Evolutionary conservation across 1,140 invertebrate species (phyloP).

Genomic region (Grapholita molesta): DNA sequence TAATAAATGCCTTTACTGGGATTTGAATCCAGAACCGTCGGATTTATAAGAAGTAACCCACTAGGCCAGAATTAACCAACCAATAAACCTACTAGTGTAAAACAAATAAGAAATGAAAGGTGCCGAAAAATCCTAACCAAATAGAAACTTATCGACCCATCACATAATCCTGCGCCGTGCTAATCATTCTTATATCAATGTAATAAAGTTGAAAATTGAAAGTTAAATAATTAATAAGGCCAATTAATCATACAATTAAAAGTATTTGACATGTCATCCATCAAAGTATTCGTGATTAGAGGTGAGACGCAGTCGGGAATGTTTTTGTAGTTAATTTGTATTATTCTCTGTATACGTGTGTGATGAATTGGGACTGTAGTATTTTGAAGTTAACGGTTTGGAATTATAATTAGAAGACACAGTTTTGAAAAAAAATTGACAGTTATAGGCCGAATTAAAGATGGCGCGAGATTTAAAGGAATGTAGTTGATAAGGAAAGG

Average conservation of each 20-base stretch:
- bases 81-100: not conserved
- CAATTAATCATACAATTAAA: conserved; percentile 44
- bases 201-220: not conserved
- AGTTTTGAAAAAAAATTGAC: not conserved
- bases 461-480: no score
- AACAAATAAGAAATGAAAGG: not conserved
- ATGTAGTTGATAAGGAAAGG: no score
- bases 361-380: not conserved
- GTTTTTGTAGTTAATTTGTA: conserved; percentile 14
- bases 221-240: not conserved
- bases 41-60: no score
- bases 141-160: not conserved
- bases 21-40: no score
- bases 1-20: no score
- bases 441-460: no score
- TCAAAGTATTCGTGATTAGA: conserved; percentile 24
- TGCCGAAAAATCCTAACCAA: not conserved
- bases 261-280: conserved; percentile 38
- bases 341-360: not conserved
- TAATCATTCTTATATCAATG: not conserved
- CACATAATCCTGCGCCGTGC: not conserved
- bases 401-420: not conserved
- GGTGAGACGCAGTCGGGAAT: not conserved
- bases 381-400: not conserved
- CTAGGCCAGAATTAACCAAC: no score